phyloP scores from a whole-genome alignment of 2,888 invertebrate genomes.

The Adelphocoris suturalis region DNA sequence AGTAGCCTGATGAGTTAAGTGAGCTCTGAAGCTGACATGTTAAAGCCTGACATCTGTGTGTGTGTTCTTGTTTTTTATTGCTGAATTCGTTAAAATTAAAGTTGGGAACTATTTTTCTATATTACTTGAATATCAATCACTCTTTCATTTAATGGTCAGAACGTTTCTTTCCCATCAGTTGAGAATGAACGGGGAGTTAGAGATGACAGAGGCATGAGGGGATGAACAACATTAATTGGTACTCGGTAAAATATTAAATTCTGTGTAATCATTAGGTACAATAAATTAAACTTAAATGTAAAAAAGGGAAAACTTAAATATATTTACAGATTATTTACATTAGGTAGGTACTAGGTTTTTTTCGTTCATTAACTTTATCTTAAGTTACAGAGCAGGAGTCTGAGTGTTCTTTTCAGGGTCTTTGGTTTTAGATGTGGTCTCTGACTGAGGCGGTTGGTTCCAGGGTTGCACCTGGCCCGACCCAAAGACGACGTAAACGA shows the following conservation, averaged over 20 bases:
- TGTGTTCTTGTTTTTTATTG: too few relatives aligned
- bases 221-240: too few relatives aligned
- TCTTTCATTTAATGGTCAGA: too few relatives aligned
- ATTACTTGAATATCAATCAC: too few relatives aligned
- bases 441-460: slow-evolving; percentile 81
- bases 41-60: too few relatives aligned
- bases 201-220: too few relatives aligned
- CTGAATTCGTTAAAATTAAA: too few relatives aligned
- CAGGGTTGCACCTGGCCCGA: slow-evolving; percentile 87
- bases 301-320: not conserved
- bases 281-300: slow-evolving; percentile 56
- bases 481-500: slow-evolving; percentile 85
- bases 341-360: not conserved
- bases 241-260: slow-evolving; percentile 1
- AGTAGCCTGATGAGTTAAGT: too few relatives aligned
- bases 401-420: slow-evolving; percentile 50
- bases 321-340: slow-evolving; percentile 34
- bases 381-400: not conserved
- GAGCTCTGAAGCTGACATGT: too few relatives aligned
- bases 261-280: slow-evolving; percentile 1
- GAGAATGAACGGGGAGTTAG: too few relatives aligned
- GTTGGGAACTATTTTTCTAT: too few relatives aligned
- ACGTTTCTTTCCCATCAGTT: too few relatives aligned
- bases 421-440: slow-evolving; percentile 15
- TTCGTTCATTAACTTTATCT: not conserved